Conservation (phyloP, 2,113 vertebrate species). For the Carassius gibelio region DNA sequence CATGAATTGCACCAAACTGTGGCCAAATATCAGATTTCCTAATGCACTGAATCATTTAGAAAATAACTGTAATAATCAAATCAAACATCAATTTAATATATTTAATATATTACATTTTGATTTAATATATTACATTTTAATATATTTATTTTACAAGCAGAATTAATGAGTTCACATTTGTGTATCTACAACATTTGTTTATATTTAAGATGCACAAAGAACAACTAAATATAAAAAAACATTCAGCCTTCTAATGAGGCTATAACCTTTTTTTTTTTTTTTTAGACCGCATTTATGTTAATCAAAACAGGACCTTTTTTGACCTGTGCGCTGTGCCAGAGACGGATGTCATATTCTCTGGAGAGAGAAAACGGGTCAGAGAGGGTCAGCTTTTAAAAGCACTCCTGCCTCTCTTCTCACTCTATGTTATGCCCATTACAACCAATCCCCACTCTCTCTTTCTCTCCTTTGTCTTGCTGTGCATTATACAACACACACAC, state of each 20-base stretch:
- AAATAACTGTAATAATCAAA: too few species aligned
- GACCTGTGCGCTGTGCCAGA: slow-evolving; percentile 33
- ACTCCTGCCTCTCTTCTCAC: slow-evolving; percentile 49
- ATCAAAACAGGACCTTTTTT: slow-evolving; percentile 41
- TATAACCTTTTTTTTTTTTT: not conserved
- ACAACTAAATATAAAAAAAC: not conserved
- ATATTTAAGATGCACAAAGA: too few species aligned
- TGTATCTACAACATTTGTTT: too few species aligned
- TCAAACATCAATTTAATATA: too few species aligned
- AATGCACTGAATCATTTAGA: not conserved
- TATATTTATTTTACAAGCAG: not conserved
- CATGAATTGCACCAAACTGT: not conserved
- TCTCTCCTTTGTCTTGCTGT: slow-evolving; percentile 41
- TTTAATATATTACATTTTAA: not conserved
- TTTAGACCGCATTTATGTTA: not conserved
- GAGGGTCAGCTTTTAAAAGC: slow-evolving; percentile 52
- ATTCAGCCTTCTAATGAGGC: not conserved
- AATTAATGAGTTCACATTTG: too few species aligned
- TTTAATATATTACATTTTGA: not conserved
- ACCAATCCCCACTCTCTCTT: slow-evolving; percentile 51
- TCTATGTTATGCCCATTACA: slow-evolving; percentile 61
- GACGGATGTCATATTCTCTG: slow-evolving; percentile 45
- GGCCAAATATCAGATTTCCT: not conserved
- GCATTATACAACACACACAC: slow-evolving; percentile 1
- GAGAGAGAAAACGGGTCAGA: slow-evolving; percentile 41